Conservation (phyloP, 2,113 vertebrate species). For the Lepisosteus osseus region DNA sequence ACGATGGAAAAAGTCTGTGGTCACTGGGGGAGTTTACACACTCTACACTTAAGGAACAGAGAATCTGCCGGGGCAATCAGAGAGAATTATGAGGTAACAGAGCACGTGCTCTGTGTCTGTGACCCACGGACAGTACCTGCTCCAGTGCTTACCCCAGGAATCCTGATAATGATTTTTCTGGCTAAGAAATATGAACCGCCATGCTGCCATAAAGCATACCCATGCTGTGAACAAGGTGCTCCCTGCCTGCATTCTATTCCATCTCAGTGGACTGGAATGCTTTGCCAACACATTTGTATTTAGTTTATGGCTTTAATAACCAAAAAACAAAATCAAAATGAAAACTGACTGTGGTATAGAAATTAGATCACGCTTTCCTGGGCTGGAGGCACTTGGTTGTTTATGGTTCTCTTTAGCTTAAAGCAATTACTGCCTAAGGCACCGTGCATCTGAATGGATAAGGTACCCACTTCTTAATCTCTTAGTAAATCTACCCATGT, state of each 20-base stretch:
- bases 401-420: constrained; percentile 43
- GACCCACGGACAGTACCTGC: background rate
- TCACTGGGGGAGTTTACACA: background rate
- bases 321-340: constrained; percentile 41
- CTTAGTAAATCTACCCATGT: constrained; percentile 47
- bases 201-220: constrained; percentile 9
- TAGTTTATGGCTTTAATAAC: constrained; percentile 54
- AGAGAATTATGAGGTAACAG: constrained; percentile 1
- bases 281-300: constrained; percentile 31
- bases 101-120: background rate
- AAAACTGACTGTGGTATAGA: constrained; percentile 44
- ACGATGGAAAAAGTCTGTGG: background rate
- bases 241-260: constrained; percentile 20
- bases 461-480: constrained; percentile 49
- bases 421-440: constrained; percentile 45
- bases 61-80: background rate
- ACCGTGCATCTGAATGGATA: constrained; percentile 46
- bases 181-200: background rate
- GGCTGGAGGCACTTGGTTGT: constrained; percentile 40
- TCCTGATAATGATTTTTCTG: background rate
- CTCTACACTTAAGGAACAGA: background rate
- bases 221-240: constrained; percentile 17
- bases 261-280: constrained; percentile 5
- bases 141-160: background rate
- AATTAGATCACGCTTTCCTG: constrained; percentile 47